Conservation (phyloP, 2,888 invertebrate genomes). For the Drosophila paranaensis region DNA sequence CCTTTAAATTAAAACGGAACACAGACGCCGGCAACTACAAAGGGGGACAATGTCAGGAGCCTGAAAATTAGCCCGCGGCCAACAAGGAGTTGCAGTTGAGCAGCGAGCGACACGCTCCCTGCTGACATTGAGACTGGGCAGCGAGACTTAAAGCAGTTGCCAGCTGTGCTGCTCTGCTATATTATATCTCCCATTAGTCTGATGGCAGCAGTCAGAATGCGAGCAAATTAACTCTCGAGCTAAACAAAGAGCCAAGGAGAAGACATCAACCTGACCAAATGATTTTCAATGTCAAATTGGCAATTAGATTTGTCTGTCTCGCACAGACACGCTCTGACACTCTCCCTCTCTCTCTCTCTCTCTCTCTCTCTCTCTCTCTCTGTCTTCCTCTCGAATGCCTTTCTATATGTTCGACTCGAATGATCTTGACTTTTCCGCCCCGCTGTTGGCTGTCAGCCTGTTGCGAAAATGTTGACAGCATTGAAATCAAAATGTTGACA, state of each 20-base stretch:
- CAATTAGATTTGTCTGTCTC: slow-evolving; percentile 55
- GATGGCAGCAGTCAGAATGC: slow-evolving; percentile 13
- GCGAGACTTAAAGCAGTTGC: slow-evolving; percentile 26
- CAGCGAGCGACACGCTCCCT: not conserved
- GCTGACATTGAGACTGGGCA: slow-evolving; percentile 50
- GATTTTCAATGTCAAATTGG: slow-evolving; percentile 57
- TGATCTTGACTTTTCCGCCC: slow-evolving; percentile 22
- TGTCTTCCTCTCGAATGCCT: not conserved
- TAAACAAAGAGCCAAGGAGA: slow-evolving; percentile 15
- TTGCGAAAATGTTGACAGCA: slow-evolving; percentile 74
- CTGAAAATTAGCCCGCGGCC: slow-evolving; percentile 30
- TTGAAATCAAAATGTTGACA: slow-evolving; percentile 73
- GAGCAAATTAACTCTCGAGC: slow-evolving; percentile 41
- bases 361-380: not conserved
- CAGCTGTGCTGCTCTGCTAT: not conserved
- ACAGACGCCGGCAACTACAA: slow-evolving; percentile 15
- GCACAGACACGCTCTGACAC: too few relatives aligned
- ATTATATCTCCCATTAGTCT: slow-evolving; percentile 21
- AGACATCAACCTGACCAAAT: slow-evolving; percentile 39
- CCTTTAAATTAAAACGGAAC: slow-evolving; percentile 45
- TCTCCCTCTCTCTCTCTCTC: not conserved
- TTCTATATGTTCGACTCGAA: slow-evolving; percentile 6
- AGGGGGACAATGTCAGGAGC: slow-evolving; percentile 48
- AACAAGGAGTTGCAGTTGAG: slow-evolving; percentile 13
- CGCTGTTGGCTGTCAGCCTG: slow-evolving; percentile 44